These are phyloP conservation scores for Donacobius atricapilla DNA, from an alignment of 2,113 vertebrate species.

Conservation along the genomic window DNA sequence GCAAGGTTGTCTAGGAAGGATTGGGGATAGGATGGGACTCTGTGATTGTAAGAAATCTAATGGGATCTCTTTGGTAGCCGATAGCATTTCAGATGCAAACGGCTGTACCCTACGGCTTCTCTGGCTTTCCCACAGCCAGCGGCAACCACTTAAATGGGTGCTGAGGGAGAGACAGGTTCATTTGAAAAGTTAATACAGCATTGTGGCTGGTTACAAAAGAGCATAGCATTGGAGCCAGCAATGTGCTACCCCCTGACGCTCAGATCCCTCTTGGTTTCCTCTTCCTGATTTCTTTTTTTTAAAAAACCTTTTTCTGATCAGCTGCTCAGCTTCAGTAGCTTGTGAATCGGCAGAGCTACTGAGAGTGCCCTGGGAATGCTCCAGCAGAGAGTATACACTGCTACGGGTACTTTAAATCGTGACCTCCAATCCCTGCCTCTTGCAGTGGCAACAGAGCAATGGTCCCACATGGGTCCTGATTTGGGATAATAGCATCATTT, in stretches of 20 bases:
- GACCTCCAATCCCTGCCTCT: background rate
- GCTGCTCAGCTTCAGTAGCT: background rate
- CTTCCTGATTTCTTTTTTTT: background rate
- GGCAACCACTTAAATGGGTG: background rate
- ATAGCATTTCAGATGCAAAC: background rate
- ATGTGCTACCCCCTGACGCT: background rate
- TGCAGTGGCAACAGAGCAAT: accelerated
- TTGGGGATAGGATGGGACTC: background rate
- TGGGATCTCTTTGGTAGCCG: background rate
- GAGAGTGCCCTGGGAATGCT: background rate
- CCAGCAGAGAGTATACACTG: background rate
- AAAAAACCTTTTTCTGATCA: background rate
- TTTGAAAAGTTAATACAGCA: background rate
- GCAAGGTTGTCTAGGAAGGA: background rate
- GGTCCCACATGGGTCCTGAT: background rate
- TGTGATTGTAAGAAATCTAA: background rate
- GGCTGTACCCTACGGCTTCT: accelerated
- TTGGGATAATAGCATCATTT: background rate
- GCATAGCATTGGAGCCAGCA: background rate
- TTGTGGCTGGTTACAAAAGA: background rate
- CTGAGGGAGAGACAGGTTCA: background rate
- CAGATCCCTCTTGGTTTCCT: background rate
- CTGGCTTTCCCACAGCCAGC: conserved; percentile 6
- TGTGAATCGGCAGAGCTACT: background rate
- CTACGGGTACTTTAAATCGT: accelerated